Base-by-base conservation (phyloP, 2,113 vertebrate species). In the Callaeas wilsoni region DNA sequence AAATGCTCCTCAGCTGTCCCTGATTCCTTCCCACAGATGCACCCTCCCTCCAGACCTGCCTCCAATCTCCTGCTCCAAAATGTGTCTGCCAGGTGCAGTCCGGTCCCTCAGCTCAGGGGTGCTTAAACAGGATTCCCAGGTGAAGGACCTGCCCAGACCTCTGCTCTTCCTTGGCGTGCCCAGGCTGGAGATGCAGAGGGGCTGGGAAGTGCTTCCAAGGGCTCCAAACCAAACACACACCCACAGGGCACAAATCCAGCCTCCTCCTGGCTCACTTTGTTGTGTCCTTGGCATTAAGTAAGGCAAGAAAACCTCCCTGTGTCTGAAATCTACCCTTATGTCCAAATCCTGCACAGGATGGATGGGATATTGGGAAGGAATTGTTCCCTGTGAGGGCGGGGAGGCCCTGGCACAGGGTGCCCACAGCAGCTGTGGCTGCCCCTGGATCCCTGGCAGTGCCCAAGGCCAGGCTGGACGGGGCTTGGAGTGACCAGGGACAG, bases 361-460 rank as follows among this genome's bases (percentile, higher is more conserved):
- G 44, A 11, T 44, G 37, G 59, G 33, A 74, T 5, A 0, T 8
- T 14, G 68, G 33, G 37, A 0, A 50, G 52, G 19, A 52, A 74
- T 50, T 52, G 1, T 2, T 57, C 1, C 1, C 67, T 57, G 67
- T 0, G 5, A 73, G 57, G 65, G 35, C 49, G 65, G 41, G 17
- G 0, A 73, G 75, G 65, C 39, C 55, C 74, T 87, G 84, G 85
- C 75, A 5, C 56, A 46, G 74, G 64, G 25, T 71, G 26, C 52
- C 59, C 77, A 81, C 57, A 64, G 79, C 17, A 76, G 71, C 57
- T 64, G 77, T 3, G 86, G 52, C 50, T 81, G 86, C 44, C 52
- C 69, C 87, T 85, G 83, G 44, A 81, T 59, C 77, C 86, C 68
- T 89, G 86, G 77, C 12, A 82, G 46, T 82, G 87, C 1, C 87